Base-by-base conservation (phyloP, 2,888 invertebrate species). In the Dicyrtoma fusca region DNA sequence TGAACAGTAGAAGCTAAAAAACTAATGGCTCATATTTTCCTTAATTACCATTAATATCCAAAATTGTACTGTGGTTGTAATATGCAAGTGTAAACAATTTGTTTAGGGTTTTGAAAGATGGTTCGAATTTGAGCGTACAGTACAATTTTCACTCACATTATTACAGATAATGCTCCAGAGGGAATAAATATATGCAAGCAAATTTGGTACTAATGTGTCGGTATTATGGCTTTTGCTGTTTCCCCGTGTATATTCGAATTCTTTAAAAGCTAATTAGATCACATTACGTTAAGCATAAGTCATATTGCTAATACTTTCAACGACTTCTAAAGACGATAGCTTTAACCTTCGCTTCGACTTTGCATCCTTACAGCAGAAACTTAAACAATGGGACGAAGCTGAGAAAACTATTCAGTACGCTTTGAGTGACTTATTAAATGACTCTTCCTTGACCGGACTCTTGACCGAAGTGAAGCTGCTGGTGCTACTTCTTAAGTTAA, bases 351-450 rank as follows among this genome's bases (percentile, higher is more conserved):
- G 91, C 83, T 87, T 92, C 80, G 95, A 97, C 82, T 88, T 97
- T 81, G 92, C 95, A 0, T 92, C 94, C 81, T 86, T 98, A 23
- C 90, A 94, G 69, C 86, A 95, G 80, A 91, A 92, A 85, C 86
- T 98, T 80, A 91, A 92, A 80, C 92, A 95, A 81, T 92, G 89
- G 82, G 92, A 94, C 64, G 94, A 94, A 83, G 95, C 95, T 0
- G 94, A 96, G 83, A 87, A 89, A 64, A 87, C 91, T 1, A 86
- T 97, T 71, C 86, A 88, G 0, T 88, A 89, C 45, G 92, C 93
- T 79, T 85, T 95, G 2, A 91, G 91, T 80, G 84, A 84, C 76
- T 82, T 80, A n/a, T n/a, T n/a, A 8, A 78, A 78, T 42, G 76
- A 80, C 55, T 66, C 73, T n/a, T 70, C 76, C 10, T 61, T 78